phyloP scores from a whole-genome alignment of 2,797 vertebrate species.

The Crocodylus rhombifer region DNA sequence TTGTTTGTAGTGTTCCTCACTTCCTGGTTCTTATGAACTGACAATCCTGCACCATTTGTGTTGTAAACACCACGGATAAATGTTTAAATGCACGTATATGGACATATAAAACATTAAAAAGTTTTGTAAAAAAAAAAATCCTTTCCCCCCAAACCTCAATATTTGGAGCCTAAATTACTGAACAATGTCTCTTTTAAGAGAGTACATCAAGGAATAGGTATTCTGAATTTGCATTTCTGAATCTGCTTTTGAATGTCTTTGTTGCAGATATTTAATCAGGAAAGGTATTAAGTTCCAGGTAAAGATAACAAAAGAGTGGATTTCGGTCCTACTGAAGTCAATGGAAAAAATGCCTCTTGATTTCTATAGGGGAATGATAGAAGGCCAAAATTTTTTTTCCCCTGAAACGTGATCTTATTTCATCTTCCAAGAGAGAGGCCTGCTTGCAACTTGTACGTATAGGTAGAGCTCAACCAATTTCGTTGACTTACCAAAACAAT shows the following conservation, averaged over 20 bases:
- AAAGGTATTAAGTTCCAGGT: conserved; percentile 14
- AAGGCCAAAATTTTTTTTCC: conserved; percentile 47
- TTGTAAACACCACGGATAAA: neutral
- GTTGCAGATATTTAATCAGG: conserved; percentile 38
- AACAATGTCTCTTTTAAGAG: neutral
- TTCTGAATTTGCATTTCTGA: neutral
- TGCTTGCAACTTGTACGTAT: conserved; percentile 19
- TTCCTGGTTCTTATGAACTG: neutral
- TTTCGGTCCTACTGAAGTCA: conserved; percentile 45
- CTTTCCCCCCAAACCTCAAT: neutral
- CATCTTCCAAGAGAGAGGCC: conserved; percentile 22
- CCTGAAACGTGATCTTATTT: conserved; percentile 35
- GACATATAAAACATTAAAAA: neutral
- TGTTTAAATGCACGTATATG: neutral
- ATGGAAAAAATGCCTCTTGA: conserved; percentile 35
- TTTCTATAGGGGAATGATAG: conserved; percentile 11
- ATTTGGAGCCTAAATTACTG: neutral
- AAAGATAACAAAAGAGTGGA: conserved; percentile 35
- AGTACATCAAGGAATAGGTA: conserved; percentile 19
- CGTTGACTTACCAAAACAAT: conserved; percentile 39
- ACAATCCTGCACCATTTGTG: neutral
- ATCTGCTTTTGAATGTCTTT: conserved; percentile 15
- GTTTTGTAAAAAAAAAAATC: neutral
- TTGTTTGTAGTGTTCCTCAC: neutral
- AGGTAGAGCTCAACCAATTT: conserved; percentile 45